Conservation (phyloP, 2,888 invertebrate species). For the Vesta saturnalis region DNA sequence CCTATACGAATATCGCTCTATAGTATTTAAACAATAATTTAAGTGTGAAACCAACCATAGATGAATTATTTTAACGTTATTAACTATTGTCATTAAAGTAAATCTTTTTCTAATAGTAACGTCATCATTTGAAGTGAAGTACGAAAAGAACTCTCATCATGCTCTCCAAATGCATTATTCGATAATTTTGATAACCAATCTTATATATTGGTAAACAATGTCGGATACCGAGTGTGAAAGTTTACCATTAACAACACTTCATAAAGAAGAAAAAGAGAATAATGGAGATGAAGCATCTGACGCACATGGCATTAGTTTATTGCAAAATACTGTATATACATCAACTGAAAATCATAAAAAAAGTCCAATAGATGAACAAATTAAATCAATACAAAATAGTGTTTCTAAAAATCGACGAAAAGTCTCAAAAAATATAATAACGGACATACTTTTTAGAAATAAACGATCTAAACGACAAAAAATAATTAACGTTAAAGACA, state of each 20-base stretch:
- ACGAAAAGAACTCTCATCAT: too few species aligned
- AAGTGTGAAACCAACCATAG: too few species aligned
- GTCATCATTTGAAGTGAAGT: too few species aligned
- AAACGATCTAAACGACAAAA: conserved; percentile 24
- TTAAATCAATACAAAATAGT: conserved; percentile 44
- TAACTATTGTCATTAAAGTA: too few species aligned
- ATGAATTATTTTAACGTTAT: too few species aligned
- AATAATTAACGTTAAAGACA: conserved; percentile 21
- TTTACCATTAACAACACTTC: conserved; percentile 54
- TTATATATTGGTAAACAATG: conserved; percentile 42
- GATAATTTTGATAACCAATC: neutral
- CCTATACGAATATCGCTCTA: too few species aligned
- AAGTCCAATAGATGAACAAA: conserved; percentile 53
- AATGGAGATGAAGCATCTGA: conserved; percentile 36
- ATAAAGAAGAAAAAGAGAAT: conserved; percentile 45
- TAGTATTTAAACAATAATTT: too few species aligned
- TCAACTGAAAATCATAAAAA: conserved; percentile 53
- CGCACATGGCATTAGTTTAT: conserved; percentile 48
- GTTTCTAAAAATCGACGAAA: conserved; percentile 49
- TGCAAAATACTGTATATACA: conserved; percentile 47
- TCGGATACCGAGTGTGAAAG: conserved; percentile 56
- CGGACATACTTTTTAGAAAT: conserved; percentile 45
- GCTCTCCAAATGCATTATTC: neutral
- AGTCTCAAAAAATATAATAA: conserved; percentile 51
- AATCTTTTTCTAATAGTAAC: too few species aligned